A percentile compares a stretch with the other conserved stretches of the same genome.
These are phyloP conservation scores for Diachrysia chrysitis DNA, from an alignment of 2,888 invertebrate genomes.

Conservation along the genomic window DNA sequence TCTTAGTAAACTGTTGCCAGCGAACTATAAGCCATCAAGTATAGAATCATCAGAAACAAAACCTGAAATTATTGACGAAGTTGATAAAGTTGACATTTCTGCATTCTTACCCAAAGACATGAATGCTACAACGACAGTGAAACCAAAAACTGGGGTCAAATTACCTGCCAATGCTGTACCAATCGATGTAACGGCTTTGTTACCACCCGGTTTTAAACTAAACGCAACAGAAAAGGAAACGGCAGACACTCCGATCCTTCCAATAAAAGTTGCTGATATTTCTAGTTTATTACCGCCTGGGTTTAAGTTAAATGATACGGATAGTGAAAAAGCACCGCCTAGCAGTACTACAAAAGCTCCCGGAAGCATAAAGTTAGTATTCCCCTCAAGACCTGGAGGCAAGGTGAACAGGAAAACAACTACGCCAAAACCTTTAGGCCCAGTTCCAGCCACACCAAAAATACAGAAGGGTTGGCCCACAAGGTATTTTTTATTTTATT, in stretches of 20 bases:
- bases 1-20: conserved; percentile 90
- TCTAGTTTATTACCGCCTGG: conserved; percentile 87
- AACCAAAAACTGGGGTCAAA: conserved; percentile 66
- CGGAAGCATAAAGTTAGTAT: conserved; percentile 91
- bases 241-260: background rate
- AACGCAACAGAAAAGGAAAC: conserved; percentile 67
- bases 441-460: conserved; percentile 88
- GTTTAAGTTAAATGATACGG: conserved; percentile 81
- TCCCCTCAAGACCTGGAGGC: conserved; percentile 93
- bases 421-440: conserved; percentile 88
- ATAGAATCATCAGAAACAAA: conserved; percentile 74
- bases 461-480: conserved; percentile 96
- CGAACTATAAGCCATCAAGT: conserved; percentile 89
- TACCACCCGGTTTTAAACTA: conserved; percentile 90
- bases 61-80: conserved; percentile 70
- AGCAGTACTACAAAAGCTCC: conserved; percentile 80
- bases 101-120: conserved; percentile 91
- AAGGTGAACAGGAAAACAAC: conserved; percentile 90
- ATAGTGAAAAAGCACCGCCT: conserved; percentile 60
- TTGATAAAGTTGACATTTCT: conserved; percentile 84
- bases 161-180: conserved; percentile 69
- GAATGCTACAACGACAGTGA: conserved; percentile 73
- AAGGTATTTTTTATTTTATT: conserved; percentile 85
- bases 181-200: conserved; percentile 89
- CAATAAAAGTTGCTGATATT: conserved; percentile 1